Evolutionary conservation across 2,888 invertebrate genomes (phyloP).

Genomic region (Cerastis leucographa): DNA sequence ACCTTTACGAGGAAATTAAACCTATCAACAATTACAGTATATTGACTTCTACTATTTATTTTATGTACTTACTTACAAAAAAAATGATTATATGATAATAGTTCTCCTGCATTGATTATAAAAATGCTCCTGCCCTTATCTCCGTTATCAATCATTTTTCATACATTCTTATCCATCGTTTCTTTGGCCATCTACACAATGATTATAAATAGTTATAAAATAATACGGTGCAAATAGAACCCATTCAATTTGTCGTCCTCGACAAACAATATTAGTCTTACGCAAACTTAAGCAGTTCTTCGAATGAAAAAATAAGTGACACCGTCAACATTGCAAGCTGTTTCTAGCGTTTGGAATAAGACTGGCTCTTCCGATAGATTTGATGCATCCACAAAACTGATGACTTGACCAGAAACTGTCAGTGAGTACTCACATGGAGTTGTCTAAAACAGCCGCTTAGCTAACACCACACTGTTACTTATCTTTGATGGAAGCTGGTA

Average conservation of each 20-base stretch:
- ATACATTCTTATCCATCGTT: background rate
- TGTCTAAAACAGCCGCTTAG: too few species aligned
- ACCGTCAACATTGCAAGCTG: background rate
- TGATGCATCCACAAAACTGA: too few species aligned
- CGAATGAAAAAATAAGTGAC: background rate
- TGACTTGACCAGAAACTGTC: slow-evolving; percentile 11
- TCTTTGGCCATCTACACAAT: background rate
- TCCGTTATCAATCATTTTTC: background rate
- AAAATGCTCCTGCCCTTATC: background rate
- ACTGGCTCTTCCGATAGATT: background rate
- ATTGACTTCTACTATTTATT: slow-evolving; percentile 3
- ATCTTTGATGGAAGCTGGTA: background rate
- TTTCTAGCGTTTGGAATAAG: background rate
- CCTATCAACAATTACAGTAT: slow-evolving; percentile 11
- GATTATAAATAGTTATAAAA: slow-evolving; percentile 1
- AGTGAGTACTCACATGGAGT: background rate
- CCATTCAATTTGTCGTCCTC: background rate
- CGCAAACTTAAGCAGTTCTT: background rate
- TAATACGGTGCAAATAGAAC: background rate
- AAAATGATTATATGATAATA: background rate
- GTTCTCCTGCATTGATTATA: background rate
- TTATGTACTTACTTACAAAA: background rate
- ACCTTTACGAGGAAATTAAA: slow-evolving; percentile 22
- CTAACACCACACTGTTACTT: slow-evolving; percentile 11
- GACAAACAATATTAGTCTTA: background rate